Percentiles rank a stretch among this genome's conserved stretches.
Conservation (phyloP, 2,888 invertebrate species). For the Agrotis clavis region DNA sequence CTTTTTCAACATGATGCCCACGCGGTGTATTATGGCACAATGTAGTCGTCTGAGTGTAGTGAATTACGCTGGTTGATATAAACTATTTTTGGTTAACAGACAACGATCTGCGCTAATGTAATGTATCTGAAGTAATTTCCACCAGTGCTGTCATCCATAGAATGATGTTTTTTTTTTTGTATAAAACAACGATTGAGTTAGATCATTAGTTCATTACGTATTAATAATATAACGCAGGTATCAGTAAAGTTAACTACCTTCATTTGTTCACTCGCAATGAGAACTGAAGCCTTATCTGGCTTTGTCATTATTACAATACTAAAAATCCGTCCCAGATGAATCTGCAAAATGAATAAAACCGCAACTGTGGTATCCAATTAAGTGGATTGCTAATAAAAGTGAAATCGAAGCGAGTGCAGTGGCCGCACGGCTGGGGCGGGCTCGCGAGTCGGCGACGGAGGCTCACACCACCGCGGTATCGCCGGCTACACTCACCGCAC, state of each 20-base stretch:
- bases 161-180: neutral
- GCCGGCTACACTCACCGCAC: slow-evolving; percentile 45
- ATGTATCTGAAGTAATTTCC: neutral
- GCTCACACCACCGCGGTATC: slow-evolving; percentile 49
- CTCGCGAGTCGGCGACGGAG: slow-evolving; percentile 46
- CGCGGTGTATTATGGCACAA: neutral
- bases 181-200: slow-evolving; percentile 14
- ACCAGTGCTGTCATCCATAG: neutral
- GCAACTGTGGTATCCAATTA: slow-evolving; percentile 90
- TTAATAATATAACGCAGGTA: slow-evolving; percentile 26
- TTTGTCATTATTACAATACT: slow-evolving; percentile 67
- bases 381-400: slow-evolving; percentile 91
- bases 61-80: neutral
- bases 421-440: slow-evolving; percentile 78
- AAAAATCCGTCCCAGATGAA: slow-evolving; percentile 83
- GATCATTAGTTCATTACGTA: slow-evolving; percentile 29
- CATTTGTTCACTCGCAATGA: slow-evolving; percentile 41
- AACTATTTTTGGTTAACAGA: neutral
- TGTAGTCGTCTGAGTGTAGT: neutral
- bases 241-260: slow-evolving; percentile 25
- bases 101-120: too few relatives aligned
- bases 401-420: slow-evolving; percentile 91
- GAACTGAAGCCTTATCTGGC: slow-evolving; percentile 49
- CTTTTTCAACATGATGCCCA: neutral
- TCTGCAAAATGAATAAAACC: slow-evolving; percentile 89